These are phyloP conservation scores for Blomia tropicalis DNA, from an alignment of 2,888 invertebrate species.

Conservation along the genomic window DNA sequence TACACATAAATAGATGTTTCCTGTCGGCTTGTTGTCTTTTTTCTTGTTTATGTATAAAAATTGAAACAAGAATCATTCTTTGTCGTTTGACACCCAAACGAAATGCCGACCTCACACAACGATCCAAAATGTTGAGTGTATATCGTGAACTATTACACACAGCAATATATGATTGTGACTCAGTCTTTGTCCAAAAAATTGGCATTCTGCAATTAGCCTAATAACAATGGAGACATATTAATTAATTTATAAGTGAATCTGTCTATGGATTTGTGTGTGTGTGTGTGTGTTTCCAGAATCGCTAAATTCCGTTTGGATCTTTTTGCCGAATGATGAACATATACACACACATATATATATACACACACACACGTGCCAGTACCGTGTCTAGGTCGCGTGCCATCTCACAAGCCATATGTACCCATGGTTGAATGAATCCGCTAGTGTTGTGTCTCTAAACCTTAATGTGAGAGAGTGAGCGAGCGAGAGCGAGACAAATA, in stretches of 20 bases:
- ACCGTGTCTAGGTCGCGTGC: conserved; percentile 5
- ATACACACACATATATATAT: not conserved
- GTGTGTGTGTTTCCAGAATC: not conserved
- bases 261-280: not conserved
- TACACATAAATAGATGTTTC: too few species aligned
- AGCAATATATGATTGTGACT: too few species aligned
- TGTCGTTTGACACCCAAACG: too few species aligned
- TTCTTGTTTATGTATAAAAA: too few species aligned
- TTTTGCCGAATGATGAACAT: too few species aligned
- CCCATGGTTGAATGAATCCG: not conserved
- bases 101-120: too few species aligned
- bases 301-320: too few species aligned
- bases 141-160: too few species aligned
- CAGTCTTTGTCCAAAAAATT: not conserved
- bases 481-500: not conserved
- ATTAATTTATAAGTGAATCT: conserved; percentile 12
- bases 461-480: not conserved
- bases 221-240: conserved; percentile 12
- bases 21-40: too few species aligned
- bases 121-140: too few species aligned
- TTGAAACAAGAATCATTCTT: too few species aligned
- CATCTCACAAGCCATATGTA: not conserved
- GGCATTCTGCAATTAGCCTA: conserved; percentile 6
- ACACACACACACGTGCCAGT: not conserved
- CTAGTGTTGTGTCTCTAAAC: too few species aligned